These are phyloP conservation scores for Lasioglossum pauxillum DNA, from an alignment of 2,888 invertebrate genomes.

Conservation along the genomic window DNA sequence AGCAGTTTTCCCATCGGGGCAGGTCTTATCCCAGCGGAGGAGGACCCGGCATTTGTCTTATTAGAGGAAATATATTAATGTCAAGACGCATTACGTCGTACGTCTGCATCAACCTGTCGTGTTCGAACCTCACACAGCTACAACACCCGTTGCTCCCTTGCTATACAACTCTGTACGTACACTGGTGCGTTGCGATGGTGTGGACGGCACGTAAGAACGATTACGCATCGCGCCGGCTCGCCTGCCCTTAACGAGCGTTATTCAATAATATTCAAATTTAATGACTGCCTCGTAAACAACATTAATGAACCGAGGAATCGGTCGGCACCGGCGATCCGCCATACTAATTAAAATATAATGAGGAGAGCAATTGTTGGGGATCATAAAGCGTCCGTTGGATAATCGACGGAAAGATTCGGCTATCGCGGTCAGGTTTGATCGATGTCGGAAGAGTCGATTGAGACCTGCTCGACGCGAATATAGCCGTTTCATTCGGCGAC, in stretches of 20 bases:
- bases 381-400: slow-evolving; percentile 72
- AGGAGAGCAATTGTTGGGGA: slow-evolving; percentile 80
- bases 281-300: slow-evolving; percentile 80
- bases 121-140: slow-evolving; percentile 32
- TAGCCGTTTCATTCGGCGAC: not conserved
- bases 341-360: slow-evolving; percentile 83
- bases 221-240: slow-evolving; percentile 60
- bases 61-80: slow-evolving; percentile 75
- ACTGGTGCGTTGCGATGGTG: slow-evolving; percentile 25
- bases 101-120: slow-evolving; percentile 76
- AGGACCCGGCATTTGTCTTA: slow-evolving; percentile 67
- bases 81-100: slow-evolving; percentile 74
- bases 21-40: slow-evolving; percentile 42
- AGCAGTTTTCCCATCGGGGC: slow-evolving; percentile 61
- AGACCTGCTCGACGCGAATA: not conserved
- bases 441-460: slow-evolving; percentile 20
- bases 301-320: slow-evolving; percentile 78
- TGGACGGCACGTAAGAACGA: slow-evolving; percentile 60
- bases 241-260: slow-evolving; percentile 77
- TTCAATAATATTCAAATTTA: slow-evolving; percentile 81
- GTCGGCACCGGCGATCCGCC: slow-evolving; percentile 62
- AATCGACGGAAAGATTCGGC: slow-evolving; percentile 54
- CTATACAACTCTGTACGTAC: slow-evolving; percentile 11
- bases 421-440: slow-evolving; percentile 43
- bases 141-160: slow-evolving; percentile 31